Evolutionary conservation across 2,797 vertebrate genomes (phyloP), one percentile per base, ranked within the genome.

Genomic region (Sylvilagus floridanus): DNA sequence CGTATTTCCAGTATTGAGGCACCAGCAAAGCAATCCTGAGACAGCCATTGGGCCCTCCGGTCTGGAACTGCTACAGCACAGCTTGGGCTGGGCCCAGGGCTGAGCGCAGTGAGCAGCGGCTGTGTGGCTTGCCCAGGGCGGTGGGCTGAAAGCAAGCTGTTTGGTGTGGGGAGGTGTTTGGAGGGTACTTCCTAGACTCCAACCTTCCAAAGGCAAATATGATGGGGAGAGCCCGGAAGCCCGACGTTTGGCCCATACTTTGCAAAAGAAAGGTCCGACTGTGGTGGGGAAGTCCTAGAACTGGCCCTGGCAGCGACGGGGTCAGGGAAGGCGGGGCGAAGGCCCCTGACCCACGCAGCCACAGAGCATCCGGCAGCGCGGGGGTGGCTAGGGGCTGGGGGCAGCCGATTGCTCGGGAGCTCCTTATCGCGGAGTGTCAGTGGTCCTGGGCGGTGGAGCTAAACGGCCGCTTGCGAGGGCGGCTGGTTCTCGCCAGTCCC

Each of bases 371-470:
- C 85, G 73, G 95, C 13, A 7, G 83, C 96, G 95, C 73, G 75
- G 95, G 96, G 94, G 84, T 92, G 92, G 83, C 83, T 83, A 84
- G 84, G 65, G 73, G 52, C 93, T 94, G 93, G 91, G 42, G 81
- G 88, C 54, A 57, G 84, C 89, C 42, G 91, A 95, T 95, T 91
- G 66, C 69, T 0, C 10, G 86, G 65, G 76, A 93, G 95, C 91
- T 83, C 91, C 94, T 96, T 96, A 96, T 96, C 91, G 8, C 65
- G 52, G 1, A 78, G 75, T 88, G 89, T 87, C 96, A 96, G 93
- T 77, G 88, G 92, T 69, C 90, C 85, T 17, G 10, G 82, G 93
- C 42, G 37, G 87, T 16, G 37, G 32, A 77, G 79, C 76, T 84
- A 93, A 95, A 90, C 71, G 35, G 81, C 76, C 12, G 84, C 94